phyloP scores from a whole-genome alignment of 2,888 invertebrate species.

The Sarcophaga caerulescens region DNA sequence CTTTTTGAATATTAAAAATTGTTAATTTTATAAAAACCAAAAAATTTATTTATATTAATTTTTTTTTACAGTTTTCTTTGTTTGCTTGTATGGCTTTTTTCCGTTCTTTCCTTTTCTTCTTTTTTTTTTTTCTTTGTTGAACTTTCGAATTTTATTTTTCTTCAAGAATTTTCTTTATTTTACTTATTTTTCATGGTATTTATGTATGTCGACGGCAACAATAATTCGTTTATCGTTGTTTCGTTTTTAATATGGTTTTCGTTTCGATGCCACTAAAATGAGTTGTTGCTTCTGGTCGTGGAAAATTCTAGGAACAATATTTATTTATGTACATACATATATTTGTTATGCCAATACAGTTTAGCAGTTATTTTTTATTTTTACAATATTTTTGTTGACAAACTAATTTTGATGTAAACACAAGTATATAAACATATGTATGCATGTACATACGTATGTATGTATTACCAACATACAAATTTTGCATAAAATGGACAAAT shows the following conservation, averaged over 20 bases:
- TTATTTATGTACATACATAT: constrained; percentile 5
- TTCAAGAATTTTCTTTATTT: constrained; percentile 52
- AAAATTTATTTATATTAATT: constrained; percentile 10
- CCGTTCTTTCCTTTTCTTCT: constrained; percentile 18
- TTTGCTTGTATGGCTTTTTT: neutral
- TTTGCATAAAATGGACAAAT: neutral
- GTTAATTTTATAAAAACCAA: constrained; percentile 5
- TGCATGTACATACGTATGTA: neutral
- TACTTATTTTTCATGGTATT: constrained; percentile 44
- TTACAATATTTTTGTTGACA: neutral
- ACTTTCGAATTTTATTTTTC: neutral
- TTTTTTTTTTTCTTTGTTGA: constrained; percentile 17
- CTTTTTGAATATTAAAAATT: constrained; percentile 31
- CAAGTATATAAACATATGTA: neutral
- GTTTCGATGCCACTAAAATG: neutral
- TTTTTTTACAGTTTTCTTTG: constrained; percentile 20
- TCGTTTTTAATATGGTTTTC: constrained; percentile 19
- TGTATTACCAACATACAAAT: constrained; percentile 27
- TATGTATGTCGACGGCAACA: constrained; percentile 30
- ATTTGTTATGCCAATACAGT: constrained; percentile 26
- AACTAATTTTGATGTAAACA: neutral
- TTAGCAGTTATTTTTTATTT: neutral
- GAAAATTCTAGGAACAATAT: constrained; percentile 60
- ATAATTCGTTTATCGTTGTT: constrained; percentile 23
- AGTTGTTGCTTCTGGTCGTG: constrained; percentile 26